Base-by-base conservation (phyloP, 1,140 invertebrate genomes). In the Apis laboriosa region DNA sequence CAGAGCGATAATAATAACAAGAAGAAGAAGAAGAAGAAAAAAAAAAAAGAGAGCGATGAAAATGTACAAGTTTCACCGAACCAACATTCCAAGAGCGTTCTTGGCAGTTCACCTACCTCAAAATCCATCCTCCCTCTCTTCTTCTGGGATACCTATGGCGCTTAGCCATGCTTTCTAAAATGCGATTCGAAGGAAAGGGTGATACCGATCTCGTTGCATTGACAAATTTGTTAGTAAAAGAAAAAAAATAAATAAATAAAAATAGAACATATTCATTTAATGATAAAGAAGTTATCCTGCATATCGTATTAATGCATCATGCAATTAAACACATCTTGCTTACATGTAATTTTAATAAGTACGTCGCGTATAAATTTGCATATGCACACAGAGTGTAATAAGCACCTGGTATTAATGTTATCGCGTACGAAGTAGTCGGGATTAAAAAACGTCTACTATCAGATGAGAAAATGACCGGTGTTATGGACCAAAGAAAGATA, bases 81-180 rank as follows among this genome's bases (percentile, higher is more conserved):
- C 24, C 24, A 58, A 64, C 79, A 79, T 85, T 87, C 86, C 86
- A 77, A 56, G 24, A 70, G 71, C 61, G 67, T 80, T 74, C 70
- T 58, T 58, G 67, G 71, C 56, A 76, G 84, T 87, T 83, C 80
- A 77, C 71, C 77, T 72, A 85, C 80, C 76, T 83, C 76, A 83
- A 82, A 78, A 79, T 79, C 66, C 71, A 60, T 85, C 61, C 21
- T 81, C 70, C 55, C 43, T 43, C 74, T 77, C 76, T 49, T 77
- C 76, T 28, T 51, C 21, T 53, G 3, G 21, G 51, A 61, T 58
- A 43, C 64, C 43, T 82, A 67, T n/a, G n/a, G 51, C 12, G 28
- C 19, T 60, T 56, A 19, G 55, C 43, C 64, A 61, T 74, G 49
- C 12, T 17, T 15, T 56, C 24, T 19, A 17, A 68, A 67, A 34